These are phyloP conservation scores for Nycticryphes semicollaris DNA, from an alignment of 2,113 vertebrate species.

Conservation along the genomic window DNA sequence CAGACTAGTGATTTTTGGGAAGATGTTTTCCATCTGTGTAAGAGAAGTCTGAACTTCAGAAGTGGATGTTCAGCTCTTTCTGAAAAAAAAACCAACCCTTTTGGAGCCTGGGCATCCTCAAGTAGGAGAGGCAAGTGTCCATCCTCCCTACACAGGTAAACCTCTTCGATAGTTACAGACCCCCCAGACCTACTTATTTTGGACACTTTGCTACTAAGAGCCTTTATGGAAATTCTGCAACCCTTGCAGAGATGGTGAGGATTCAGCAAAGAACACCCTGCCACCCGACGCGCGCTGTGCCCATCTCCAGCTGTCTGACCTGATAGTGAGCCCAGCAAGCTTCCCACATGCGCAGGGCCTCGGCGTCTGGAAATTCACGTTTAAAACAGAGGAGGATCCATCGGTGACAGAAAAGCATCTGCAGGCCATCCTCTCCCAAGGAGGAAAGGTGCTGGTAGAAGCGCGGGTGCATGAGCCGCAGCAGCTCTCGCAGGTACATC, in stretches of 20 bases:
- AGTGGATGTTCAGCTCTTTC: not conserved
- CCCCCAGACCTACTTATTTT: not conserved
- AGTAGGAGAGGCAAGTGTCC: not conserved
- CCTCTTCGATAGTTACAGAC: not conserved
- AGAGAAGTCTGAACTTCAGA: not conserved
- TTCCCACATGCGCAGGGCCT: constrained; percentile 96
- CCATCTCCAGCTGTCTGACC: constrained; percentile 68
- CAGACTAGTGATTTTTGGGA: not conserved
- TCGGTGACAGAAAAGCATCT: constrained; percentile 98
- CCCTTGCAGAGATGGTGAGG: accelerated
- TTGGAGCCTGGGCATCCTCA: not conserved
- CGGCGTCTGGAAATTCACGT: constrained; percentile 91
- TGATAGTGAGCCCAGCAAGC: constrained; percentile 99
- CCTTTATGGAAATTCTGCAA: not conserved
- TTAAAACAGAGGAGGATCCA: constrained; percentile 99
- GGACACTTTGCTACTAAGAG: not conserved
- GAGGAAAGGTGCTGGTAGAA: constrained; percentile 91
- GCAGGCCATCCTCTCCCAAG: constrained; percentile 93
- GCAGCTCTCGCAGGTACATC: constrained; percentile 93
- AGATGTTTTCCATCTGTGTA: not conserved
- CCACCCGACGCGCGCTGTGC: accelerated
- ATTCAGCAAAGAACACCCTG: not conserved
- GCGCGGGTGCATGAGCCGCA: constrained; percentile 85
- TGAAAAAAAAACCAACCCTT: not conserved
- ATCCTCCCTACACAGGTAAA: not conserved